These are phyloP conservation scores for Torymus tubicola DNA, from an alignment of 2,888 invertebrate species.

Conservation along the genomic window DNA sequence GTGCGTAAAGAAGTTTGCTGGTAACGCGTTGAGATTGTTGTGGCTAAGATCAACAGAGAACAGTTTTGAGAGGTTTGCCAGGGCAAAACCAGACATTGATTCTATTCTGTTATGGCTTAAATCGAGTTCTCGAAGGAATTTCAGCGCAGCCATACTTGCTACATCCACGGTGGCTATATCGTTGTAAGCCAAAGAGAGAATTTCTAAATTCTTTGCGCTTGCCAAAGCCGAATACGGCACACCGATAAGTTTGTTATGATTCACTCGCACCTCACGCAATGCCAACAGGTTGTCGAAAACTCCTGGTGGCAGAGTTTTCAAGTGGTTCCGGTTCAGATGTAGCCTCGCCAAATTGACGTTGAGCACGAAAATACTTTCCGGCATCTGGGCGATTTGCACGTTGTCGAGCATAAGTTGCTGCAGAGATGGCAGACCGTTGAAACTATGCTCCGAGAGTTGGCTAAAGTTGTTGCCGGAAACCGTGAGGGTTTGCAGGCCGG, in stretches of 20 bases:
- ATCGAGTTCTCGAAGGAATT: conserved; percentile 86
- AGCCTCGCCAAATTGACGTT: conserved; percentile 87
- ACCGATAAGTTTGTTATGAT: conserved; percentile 84
- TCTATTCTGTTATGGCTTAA: conserved; percentile 87
- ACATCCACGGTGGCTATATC: conserved; percentile 85
- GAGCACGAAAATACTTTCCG: conserved; percentile 84
- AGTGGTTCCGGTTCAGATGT: conserved; percentile 84
- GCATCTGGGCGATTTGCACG: conserved; percentile 84
- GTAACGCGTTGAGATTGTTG: conserved; percentile 86
- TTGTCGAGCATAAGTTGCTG: conserved; percentile 84
- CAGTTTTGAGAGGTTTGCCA: conserved; percentile 87
- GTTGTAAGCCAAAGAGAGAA: conserved; percentile 83
- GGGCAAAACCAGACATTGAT: conserved; percentile 87
- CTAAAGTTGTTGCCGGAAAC: conserved; percentile 89
- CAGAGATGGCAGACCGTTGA: conserved; percentile 87
- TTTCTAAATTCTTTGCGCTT: conserved; percentile 86
- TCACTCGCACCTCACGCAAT: conserved; percentile 86
- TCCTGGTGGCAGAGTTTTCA: conserved; percentile 84
- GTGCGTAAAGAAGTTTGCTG: conserved; percentile 88
- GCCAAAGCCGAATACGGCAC: conserved; percentile 88
- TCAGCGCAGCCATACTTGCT: conserved; percentile 85
- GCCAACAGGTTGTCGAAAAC: conserved; percentile 86
- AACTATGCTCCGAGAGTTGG: conserved; percentile 83
- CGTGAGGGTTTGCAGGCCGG: conserved; percentile 84
- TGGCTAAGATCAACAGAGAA: conserved; percentile 86